Base-by-base conservation (phyloP, 2,113 vertebrate genomes). In the Cephalopterus ornatus region DNA sequence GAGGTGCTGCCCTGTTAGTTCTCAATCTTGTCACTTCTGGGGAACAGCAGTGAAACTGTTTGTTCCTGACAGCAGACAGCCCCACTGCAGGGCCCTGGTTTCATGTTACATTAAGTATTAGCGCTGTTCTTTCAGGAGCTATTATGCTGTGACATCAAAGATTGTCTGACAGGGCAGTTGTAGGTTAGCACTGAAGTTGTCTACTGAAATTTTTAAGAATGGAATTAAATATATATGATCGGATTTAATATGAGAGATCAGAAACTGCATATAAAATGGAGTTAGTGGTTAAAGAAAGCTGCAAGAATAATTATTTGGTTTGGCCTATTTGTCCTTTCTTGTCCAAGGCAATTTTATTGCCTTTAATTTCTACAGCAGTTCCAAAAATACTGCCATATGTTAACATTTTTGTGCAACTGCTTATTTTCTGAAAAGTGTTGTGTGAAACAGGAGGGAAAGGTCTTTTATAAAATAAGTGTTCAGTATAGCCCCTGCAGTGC, bases 91-190 rank as follows among this genome's bases (percentile, higher is more conserved):
- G 98, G 97, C 96, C 96, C 89, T 96, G 98, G 98, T 97, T 98
- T 98, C 98, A 98, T 98, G 98, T 98, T 98, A 98, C 98, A 98
- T 98, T 98, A 98, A 98, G 97, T 97, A 97, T 98, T 98, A 98
- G 96, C 96, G 91, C 97, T 98, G 97, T 98, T 98, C 97, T 98
- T 98, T 98, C 98, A 98, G 98, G 97, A 98, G 96, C 97, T 97
- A 98, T 98, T 98, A 98, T 97, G 97, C 96, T 97, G 92, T 97
- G 97, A 98, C 98, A 98, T 98, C 98, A 98, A 98, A 98, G 98
- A 98, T 98, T 97, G 98, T 97, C 97, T 98, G 98, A 98, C 97
- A 98, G 98, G 98, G 97, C 97, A 97, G 98, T 97, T 97, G 97
- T 97, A 97, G 97, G 97, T 98, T 98, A 98, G 95, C 91, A 96